phyloP scores from a whole-genome alignment of 2,888 invertebrate species.

The Diplolepis rosae region DNA sequence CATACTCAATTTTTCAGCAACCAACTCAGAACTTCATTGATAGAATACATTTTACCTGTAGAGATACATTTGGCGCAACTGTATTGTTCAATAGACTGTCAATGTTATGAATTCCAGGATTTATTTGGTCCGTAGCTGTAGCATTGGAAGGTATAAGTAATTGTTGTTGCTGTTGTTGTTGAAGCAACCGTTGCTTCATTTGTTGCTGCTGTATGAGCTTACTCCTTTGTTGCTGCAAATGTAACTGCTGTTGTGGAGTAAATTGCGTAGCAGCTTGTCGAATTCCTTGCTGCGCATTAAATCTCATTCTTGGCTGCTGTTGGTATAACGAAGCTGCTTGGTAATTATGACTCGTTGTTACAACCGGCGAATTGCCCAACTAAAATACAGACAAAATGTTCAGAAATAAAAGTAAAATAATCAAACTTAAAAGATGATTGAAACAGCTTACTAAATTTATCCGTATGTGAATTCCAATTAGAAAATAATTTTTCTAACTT shows the following conservation, averaged over 20 bases:
- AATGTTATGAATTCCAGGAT: slow-evolving; percentile 81
- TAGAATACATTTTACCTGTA: slow-evolving; percentile 76
- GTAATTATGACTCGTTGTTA: slow-evolving; percentile 71
- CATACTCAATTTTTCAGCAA: neutral
- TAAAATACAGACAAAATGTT: slow-evolving; percentile 42
- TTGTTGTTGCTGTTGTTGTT: slow-evolving; percentile 88
- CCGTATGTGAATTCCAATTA: slow-evolving; percentile 50
- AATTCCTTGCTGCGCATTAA: slow-evolving; percentile 65
- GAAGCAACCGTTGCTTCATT: slow-evolving; percentile 81
- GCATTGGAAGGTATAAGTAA: slow-evolving; percentile 87
- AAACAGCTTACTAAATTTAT: neutral
- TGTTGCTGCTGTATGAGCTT: slow-evolving; percentile 75
- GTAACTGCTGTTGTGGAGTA: slow-evolving; percentile 73
- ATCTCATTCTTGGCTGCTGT: slow-evolving; percentile 68
- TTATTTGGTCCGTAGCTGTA: slow-evolving; percentile 77
- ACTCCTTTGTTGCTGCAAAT: slow-evolving; percentile 74
- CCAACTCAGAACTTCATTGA: neutral
- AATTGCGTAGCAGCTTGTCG: slow-evolving; percentile 58
- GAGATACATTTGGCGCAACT: slow-evolving; percentile 92
- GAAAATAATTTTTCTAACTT: neutral
- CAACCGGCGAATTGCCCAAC: slow-evolving; percentile 68
- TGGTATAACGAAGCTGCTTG: slow-evolving; percentile 64
- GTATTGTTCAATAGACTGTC: slow-evolving; percentile 89
- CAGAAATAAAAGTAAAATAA: neutral
- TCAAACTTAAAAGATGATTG: neutral